phyloP scores from a whole-genome alignment of 2,113 vertebrate species.

The Manacus vitellinus region DNA sequence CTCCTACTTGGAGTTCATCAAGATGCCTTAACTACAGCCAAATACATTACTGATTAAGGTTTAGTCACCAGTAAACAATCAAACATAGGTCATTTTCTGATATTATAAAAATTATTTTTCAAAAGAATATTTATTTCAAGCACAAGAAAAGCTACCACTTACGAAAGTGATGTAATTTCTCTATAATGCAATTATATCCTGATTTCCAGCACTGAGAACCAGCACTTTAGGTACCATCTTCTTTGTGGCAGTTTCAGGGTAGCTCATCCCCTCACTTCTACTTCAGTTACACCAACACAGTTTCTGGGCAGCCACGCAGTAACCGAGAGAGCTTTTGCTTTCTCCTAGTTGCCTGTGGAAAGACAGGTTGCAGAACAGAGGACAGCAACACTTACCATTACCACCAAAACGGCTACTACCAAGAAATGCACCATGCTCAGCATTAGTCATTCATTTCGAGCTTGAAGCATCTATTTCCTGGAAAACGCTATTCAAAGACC shows the following conservation, averaged over 20 bases:
- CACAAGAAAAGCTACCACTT: not conserved
- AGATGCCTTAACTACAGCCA: not conserved
- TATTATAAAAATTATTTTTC: not conserved
- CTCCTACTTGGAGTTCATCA: not conserved
- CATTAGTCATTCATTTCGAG: not conserved
- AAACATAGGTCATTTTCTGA: not conserved
- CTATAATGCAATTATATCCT: not conserved
- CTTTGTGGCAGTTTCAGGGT: not conserved
- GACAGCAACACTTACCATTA: not conserved
- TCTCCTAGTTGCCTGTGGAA: not conserved
- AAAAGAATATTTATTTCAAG: not conserved
- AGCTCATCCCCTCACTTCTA: fast-evolving
- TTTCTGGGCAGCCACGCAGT: not conserved
- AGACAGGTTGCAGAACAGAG: not conserved
- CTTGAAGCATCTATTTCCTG: not conserved
- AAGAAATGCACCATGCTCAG: not conserved
- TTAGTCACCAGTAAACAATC: not conserved
- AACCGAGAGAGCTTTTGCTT: not conserved
- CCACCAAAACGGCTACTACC: not conserved
- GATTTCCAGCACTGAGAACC: not conserved
- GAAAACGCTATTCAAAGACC: not conserved
- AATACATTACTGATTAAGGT: not conserved
- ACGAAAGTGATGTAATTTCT: not conserved
- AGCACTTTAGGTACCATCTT: not conserved
- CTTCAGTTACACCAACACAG: not conserved